Percentiles rank a stretch among this genome's conserved stretches.
Conservation (phyloP, 2,888 invertebrate genomes). For the Tenthredo livida region DNA sequence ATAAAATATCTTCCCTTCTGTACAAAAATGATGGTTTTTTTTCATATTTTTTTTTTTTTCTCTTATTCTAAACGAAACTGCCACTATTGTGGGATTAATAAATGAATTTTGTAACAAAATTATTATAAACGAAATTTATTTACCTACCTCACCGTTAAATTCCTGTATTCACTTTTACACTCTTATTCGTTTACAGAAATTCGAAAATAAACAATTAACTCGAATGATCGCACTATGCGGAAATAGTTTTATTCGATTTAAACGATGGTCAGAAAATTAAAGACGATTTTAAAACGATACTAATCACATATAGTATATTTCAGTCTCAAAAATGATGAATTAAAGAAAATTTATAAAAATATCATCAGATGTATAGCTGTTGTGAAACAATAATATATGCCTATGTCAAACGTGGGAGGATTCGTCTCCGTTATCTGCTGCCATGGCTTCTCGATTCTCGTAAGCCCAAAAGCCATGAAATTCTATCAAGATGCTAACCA, state of each 20-base stretch:
- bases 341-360: not conserved
- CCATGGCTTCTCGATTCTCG: conserved; percentile 93
- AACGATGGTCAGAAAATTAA: not conserved
- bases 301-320: conserved; percentile 32
- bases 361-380: not conserved
- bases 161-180: not conserved
- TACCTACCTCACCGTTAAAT: not conserved
- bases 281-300: conserved; percentile 10
- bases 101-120: conserved; percentile 75
- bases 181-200: not conserved
- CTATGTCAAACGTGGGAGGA: conserved; percentile 73
- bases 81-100: conserved; percentile 67
- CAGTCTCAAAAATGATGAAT: conserved; percentile 34
- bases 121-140: not conserved
- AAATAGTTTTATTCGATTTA: not conserved
- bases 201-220: not conserved
- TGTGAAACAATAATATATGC: not conserved
- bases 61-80: conserved; percentile 58
- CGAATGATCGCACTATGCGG: not conserved
- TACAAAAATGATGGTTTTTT: conserved; percentile 71
- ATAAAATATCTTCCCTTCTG: conserved; percentile 68
- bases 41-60: conserved; percentile 65
- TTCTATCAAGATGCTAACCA: conserved; percentile 96
- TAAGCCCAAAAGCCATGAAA: conserved; percentile 98
- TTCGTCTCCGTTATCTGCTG: conserved; percentile 81